Percentiles rank a stretch among this genome's conserved stretches.
These are phyloP conservation scores for Diarsia brunnea DNA, from an alignment of 2,888 invertebrate genomes.

Conservation along the genomic window DNA sequence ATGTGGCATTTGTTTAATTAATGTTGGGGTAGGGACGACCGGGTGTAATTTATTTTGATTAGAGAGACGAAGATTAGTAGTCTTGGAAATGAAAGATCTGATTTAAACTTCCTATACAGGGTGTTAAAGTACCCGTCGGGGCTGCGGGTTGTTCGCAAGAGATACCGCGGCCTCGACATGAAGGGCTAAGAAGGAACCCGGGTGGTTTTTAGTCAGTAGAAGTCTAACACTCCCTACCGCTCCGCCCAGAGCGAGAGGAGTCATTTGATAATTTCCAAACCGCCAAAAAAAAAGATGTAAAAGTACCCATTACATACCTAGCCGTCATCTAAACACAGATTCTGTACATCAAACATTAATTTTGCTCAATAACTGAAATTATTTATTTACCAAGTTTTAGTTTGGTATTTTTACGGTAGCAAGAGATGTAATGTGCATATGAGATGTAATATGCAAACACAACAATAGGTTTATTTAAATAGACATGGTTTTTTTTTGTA, in stretches of 20 bases:
- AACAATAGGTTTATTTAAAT: neutral
- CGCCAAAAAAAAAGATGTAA: no score
- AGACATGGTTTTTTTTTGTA: neutral
- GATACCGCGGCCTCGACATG: no score
- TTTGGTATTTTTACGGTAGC: neutral
- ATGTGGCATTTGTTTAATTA: neutral
- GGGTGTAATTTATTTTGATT: neutral
- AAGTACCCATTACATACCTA: neutral
- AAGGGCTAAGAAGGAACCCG: no score
- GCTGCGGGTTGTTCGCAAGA: no score
- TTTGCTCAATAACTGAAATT: neutral
- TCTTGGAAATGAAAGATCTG: neutral
- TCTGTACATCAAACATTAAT: neutral
- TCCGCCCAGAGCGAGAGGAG: no score
- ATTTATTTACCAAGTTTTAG: neutral
- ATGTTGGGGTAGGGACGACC: neutral
- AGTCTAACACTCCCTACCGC: no score
- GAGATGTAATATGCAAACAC: neutral
- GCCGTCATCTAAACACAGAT: no score
- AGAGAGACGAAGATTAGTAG: neutral
- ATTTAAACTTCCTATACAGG: neutral
- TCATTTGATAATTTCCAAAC: no score
- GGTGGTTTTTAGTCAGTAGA: no score
- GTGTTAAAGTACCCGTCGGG: neutral
- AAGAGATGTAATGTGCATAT: no score